Evolutionary conservation across 2,113 vertebrate genomes (phyloP), one percentile per base, ranked within the genome.

Genomic region (Poeciliopsis occidentalis): DNA sequence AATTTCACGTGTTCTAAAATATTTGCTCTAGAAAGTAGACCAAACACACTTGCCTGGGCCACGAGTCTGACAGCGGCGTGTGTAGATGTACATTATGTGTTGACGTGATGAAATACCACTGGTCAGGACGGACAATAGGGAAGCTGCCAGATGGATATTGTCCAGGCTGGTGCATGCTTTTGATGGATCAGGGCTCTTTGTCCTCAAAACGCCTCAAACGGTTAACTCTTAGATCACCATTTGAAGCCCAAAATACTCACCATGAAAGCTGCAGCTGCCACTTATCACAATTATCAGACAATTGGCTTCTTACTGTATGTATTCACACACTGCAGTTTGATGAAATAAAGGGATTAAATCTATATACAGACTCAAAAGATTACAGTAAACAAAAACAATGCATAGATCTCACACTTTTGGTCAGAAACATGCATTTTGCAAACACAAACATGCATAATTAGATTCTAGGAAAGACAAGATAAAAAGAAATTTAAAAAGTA

Each of bases 121-220:
- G 77, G 87, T 85, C 88, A 85, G 30, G 5, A 69, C 65, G n/a
- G 69, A 94, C 89, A 93, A 93, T 89, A 71, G 81, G 85, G 92
- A 94, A 93, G 87, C 85, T 90, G 80, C 93, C 87, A 91, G 94
- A 92, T 85, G 85, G 86, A 84, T 91, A 92, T 92, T 94, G 87
- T 94, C 79, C 88, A 0, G 81, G 54, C 88, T 67, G 84, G 31
- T 75, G 79, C 75, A 78, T 73, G 84, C 88, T 92, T 91, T 91
- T 89, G 88, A 92, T 87, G 87, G 91, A 91, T 92, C 90, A 89
- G 78, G 78, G 87, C 69, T 79, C 88, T 91, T 94, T 93, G 92
- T 94, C 81, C 73, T 82, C 74, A n/a, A 77, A 85, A 73, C 78
- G 70, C 71, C 76, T 75, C 76, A 78, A 84, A 82, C 75, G 41